These are phyloP conservation scores for Noctilio leporinus DNA, from an alignment of 2,113 vertebrate species.

Conservation along the genomic window DNA sequence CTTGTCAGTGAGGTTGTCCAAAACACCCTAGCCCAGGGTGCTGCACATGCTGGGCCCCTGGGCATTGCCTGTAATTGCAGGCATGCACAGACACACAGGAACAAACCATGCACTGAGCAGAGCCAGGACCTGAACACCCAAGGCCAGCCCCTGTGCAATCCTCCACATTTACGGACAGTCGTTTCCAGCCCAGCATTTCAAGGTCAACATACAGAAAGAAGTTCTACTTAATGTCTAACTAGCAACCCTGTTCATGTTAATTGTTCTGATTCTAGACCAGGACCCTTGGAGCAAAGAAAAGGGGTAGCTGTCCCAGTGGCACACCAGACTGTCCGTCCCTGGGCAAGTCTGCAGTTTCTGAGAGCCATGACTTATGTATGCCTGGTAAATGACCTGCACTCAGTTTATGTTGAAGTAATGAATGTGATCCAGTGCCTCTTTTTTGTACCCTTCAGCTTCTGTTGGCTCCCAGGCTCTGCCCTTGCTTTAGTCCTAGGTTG, in stretches of 20 bases:
- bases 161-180: neutral
- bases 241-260: neutral
- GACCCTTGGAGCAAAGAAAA: neutral
- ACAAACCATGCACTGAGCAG: slow-evolving; percentile 55
- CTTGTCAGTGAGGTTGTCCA: slow-evolving; percentile 16
- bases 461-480: neutral
- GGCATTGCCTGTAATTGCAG: neutral
- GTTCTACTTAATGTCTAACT: neutral
- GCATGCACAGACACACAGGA: slow-evolving; percentile 46
- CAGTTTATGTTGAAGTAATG: neutral
- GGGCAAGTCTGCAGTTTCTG: neutral
- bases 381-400: neutral
- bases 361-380: neutral
- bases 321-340: neutral
- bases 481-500: neutral
- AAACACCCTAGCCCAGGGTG: neutral
- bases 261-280: slow-evolving; percentile 5
- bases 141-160: neutral
- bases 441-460: neutral
- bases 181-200: neutral
- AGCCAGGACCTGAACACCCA: neutral
- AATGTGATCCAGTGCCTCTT: neutral
- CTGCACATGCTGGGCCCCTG: slow-evolving; percentile 24
- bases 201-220: neutral
- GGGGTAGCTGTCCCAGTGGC: neutral